Conservation (phyloP, 2,113 vertebrate genomes). For the Lipotes vexillifer region DNA sequence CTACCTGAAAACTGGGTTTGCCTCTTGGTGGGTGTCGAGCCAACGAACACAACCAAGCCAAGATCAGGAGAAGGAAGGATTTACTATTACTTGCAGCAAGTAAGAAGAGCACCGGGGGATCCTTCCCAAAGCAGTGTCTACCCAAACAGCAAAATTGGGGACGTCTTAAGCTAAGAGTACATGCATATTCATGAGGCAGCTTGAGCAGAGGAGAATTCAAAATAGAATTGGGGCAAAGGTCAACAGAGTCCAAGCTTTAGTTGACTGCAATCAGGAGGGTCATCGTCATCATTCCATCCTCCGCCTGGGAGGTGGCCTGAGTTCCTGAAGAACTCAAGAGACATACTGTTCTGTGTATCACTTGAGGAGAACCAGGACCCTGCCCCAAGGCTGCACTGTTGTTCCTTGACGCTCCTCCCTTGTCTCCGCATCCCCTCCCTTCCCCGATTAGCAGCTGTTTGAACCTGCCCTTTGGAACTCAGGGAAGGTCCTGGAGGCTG, state of each 20-base stretch:
- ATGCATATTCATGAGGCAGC: neutral
- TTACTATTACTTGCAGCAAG: neutral
- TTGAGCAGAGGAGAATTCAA: neutral
- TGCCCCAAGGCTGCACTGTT: neutral
- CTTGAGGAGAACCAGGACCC: neutral
- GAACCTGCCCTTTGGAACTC: neutral
- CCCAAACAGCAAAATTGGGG: neutral
- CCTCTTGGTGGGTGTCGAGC: neutral
- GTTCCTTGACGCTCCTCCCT: neutral
- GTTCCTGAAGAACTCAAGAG: neutral
- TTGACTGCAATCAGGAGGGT: neutral
- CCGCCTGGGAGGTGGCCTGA: neutral
- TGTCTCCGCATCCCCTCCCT: neutral
- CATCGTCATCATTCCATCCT: neutral
- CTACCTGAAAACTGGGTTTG: neutral
- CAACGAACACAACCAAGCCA: neutral
- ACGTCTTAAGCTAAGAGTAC: neutral
- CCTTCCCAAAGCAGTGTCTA: neutral
- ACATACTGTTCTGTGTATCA: neutral
- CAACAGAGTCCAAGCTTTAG: neutral
- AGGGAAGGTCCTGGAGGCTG: too few relatives aligned
- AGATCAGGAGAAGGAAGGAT: neutral
- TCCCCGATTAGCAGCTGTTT: neutral
- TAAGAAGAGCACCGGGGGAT: neutral
- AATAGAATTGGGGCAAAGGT: neutral